Evolutionary conservation across 2,113 vertebrate species (phyloP).

Genomic region (Melozone crissalis): DNA sequence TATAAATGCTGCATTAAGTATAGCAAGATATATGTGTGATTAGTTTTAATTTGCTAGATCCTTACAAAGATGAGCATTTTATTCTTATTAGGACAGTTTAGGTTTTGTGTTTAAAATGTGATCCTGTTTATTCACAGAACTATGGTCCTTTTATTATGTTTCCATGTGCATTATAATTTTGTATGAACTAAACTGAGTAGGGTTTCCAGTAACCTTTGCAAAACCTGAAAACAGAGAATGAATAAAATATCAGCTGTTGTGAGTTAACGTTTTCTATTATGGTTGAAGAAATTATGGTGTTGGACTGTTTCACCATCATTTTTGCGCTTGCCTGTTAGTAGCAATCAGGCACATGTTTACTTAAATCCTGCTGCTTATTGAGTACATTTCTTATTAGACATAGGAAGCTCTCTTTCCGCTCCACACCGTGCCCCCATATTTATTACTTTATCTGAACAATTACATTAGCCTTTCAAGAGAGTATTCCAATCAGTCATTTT

Average conservation of each 20-base stretch:
- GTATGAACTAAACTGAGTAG: not conserved
- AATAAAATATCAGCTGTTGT: not conserved
- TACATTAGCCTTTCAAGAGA: not conserved
- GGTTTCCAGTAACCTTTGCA: not conserved
- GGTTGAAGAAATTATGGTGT: not conserved
- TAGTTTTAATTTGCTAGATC: not conserved
- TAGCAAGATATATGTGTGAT: fast-evolving
- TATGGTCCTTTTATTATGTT: not conserved
- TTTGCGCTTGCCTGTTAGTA: not conserved
- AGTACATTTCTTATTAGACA: not conserved
- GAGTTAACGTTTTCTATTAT: not conserved
- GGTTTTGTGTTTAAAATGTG: not conserved
- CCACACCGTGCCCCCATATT: fast-evolving
- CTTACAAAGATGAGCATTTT: not conserved
- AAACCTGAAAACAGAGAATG: not conserved
- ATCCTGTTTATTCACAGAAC: not conserved
- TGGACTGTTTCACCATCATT: not conserved
- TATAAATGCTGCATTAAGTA: not conserved
- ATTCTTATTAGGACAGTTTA: not conserved
- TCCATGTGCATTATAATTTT: not conserved
- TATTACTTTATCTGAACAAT: not conserved
- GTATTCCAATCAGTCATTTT: not conserved
- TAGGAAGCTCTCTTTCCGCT: not conserved
- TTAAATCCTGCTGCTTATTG: not conserved
- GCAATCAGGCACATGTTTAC: not conserved